phyloP scores from a whole-genome alignment of 1,140 invertebrate species.

The Leptonema lineaticorne region DNA sequence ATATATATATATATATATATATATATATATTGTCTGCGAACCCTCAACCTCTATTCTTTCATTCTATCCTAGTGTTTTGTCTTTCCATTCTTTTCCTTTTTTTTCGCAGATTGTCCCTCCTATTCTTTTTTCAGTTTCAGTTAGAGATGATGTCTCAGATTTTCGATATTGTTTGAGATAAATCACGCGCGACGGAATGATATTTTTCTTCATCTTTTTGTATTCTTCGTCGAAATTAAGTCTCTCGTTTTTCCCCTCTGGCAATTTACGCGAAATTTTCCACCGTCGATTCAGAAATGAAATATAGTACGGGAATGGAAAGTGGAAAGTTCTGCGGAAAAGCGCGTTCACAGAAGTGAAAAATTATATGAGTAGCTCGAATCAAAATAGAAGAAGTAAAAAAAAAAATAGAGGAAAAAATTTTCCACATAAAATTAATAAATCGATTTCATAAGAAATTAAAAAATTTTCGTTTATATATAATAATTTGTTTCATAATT shows the following conservation, averaged over 20 bases:
- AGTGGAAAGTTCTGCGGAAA: no score
- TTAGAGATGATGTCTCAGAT: conserved; percentile 7
- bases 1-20: no score
- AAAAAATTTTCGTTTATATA: background rate
- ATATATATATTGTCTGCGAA: no score
- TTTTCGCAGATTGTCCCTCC: background rate
- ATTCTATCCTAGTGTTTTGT: background rate
- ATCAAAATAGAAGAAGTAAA: no score
- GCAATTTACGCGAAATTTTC: conserved; percentile 13
- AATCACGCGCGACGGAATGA: conserved; percentile 13
- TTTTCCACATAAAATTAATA: background rate
- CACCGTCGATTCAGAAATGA: no score
- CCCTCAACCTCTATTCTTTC: no score
- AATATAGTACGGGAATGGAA: background rate
- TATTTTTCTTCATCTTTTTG: conserved; percentile 11
- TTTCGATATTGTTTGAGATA: conserved; percentile 26
- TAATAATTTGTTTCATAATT: background rate
- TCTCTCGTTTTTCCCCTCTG: background rate
- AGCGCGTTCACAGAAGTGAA: no score
- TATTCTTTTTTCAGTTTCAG: background rate
- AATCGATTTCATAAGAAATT: conserved; percentile 2
- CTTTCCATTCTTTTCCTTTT: conserved; percentile 2
- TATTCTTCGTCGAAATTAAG: conserved; percentile 18
- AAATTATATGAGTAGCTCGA: no score
- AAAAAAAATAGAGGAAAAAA: background rate